Evolutionary conservation across 2,797 vertebrate genomes (phyloP).

Genomic region (Loriculus beryllinus): DNA sequence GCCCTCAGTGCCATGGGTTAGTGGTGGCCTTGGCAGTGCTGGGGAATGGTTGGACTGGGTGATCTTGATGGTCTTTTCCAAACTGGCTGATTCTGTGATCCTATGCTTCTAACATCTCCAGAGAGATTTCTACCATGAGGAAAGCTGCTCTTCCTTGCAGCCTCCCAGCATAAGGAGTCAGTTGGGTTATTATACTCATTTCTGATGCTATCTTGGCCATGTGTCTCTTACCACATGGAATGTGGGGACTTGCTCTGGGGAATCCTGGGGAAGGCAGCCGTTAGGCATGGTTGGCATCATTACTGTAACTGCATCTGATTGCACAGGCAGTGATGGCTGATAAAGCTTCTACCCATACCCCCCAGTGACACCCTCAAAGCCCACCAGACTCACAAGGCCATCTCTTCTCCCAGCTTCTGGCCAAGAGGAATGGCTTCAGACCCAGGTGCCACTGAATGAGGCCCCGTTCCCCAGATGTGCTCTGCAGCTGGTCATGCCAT

Average conservation of each 20-base stretch:
- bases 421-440: not conserved
- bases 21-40: not conserved
- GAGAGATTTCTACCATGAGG: not conserved
- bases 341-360: not conserved
- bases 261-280: not conserved
- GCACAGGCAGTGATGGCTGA: not conserved
- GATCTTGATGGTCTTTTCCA: not conserved
- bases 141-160: not conserved
- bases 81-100: not conserved
- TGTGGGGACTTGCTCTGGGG: not conserved
- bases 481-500: not conserved
- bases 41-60: not conserved
- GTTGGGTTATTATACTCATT: not conserved
- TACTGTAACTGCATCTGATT: not conserved
- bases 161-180: not conserved
- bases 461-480: accelerated
- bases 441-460: not conserved
- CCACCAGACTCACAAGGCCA: not conserved
- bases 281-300: not conserved
- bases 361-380: not conserved
- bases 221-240: not conserved
- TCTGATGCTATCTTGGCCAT: not conserved
- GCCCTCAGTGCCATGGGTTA: not conserved
- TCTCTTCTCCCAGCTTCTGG: not conserved
- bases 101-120: not conserved